Evolutionary conservation across 2,888 invertebrate genomes (phyloP).

Genomic region (Caenorhabditis sulstoni): DNA sequence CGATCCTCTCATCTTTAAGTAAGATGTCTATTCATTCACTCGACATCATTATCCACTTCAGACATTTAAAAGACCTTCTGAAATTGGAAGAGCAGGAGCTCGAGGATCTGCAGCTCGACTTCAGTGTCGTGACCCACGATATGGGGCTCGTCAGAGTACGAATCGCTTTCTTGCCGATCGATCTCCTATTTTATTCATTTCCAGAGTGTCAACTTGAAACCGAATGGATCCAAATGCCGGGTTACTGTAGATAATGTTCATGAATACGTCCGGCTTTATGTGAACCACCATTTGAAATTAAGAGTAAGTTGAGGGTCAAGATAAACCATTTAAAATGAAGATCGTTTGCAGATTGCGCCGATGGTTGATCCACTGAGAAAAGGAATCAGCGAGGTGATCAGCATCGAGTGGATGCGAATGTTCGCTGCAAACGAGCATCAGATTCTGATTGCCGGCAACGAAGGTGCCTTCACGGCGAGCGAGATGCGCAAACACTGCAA

Average conservation of each 20-base stretch:
- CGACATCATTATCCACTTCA: slow-evolving; percentile 18
- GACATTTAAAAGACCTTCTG: slow-evolving; percentile 55
- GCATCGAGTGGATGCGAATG: slow-evolving; percentile 93
- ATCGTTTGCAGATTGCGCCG: slow-evolving; percentile 83
- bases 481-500: slow-evolving; percentile 43
- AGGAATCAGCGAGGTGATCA: slow-evolving; percentile 92
- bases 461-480: slow-evolving; percentile 23
- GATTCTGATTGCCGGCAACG: slow-evolving; percentile 53
- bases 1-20: slow-evolving; percentile 64
- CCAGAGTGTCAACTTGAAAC: slow-evolving; percentile 88
- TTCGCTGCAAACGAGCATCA: slow-evolving; percentile 95
- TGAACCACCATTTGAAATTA: slow-evolving; percentile 93
- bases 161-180: not conserved
- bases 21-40: too few species aligned
- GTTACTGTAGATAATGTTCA: slow-evolving; percentile 94
- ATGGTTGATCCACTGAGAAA: slow-evolving; percentile 92
- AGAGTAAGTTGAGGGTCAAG: slow-evolving; percentile 83
- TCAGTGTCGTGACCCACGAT: slow-evolving; percentile 66
- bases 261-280: slow-evolving; percentile 96
- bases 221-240: slow-evolving; percentile 90
- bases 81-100: slow-evolving; percentile 48
- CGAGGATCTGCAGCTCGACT: slow-evolving; percentile 64
- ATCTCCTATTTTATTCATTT: too few species aligned
- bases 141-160: slow-evolving; percentile 50
- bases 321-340: not conserved